These are phyloP conservation scores for Caerostris darwini DNA, from an alignment of 1,140 invertebrate genomes.

Conservation along the genomic window DNA sequence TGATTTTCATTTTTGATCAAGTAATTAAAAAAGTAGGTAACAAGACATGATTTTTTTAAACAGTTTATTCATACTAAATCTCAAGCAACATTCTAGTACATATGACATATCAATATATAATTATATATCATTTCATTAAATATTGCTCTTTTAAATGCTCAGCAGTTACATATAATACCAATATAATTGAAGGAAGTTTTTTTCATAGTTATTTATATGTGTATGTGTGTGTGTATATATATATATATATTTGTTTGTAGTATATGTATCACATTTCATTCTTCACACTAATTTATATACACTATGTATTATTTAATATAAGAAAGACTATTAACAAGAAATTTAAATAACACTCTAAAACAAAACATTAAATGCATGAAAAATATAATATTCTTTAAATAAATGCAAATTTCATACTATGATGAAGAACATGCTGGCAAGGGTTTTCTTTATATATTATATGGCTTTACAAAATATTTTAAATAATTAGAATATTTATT, in stretches of 20 bases:
- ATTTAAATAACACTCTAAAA: not conserved
- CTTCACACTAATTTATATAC: conserved; percentile 42
- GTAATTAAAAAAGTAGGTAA: not conserved
- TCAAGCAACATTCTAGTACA: conserved; percentile 69
- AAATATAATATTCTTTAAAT: not conserved
- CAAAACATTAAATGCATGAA: not conserved
- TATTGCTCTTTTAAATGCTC: conserved; percentile 67
- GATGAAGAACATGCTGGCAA: conserved; percentile 17
- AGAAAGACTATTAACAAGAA: not conserved
- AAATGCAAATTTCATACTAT: not conserved
- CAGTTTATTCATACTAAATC: conserved; percentile 72
- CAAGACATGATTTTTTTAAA: conserved; percentile 54
- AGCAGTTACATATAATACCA: conserved; percentile 40
- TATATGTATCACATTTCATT: conserved; percentile 73
- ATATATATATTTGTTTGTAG: not conserved
- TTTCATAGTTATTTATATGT: not conserved
- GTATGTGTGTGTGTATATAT: not conserved
- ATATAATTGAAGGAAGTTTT: conserved; percentile 50
- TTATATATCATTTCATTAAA: conserved; percentile 71
- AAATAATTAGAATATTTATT: too few species aligned
- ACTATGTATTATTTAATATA: not conserved
- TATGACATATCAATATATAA: conserved; percentile 73
- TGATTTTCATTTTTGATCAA: not conserved
- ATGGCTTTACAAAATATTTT: too few species aligned
- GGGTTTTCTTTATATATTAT: too few species aligned